Evolutionary conservation across 1,140 invertebrate species (phyloP).

Genomic region (Zaprionus gabonicus): DNA sequence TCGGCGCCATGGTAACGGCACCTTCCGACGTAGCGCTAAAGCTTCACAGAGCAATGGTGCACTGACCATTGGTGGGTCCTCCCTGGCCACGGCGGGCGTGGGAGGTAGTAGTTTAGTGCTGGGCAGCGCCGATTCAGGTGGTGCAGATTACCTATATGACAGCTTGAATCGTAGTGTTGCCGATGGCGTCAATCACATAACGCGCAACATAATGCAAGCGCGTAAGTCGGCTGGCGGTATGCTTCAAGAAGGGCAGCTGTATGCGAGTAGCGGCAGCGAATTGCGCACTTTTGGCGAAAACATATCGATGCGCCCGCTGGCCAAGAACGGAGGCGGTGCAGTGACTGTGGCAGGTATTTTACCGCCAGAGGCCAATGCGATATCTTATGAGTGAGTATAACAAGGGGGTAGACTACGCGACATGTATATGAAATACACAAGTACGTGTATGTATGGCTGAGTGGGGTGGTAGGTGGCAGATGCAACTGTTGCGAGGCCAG

Average conservation of each 20-base stretch:
- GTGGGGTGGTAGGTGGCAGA: not conserved
- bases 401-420: not conserved
- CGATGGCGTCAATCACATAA: slow-evolving; percentile 87
- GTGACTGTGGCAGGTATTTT: slow-evolving; percentile 56
- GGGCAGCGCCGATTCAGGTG: slow-evolving; percentile 47
- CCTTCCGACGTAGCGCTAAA: slow-evolving; percentile 71
- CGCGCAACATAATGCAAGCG: slow-evolving; percentile 85
- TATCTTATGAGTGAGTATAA: slow-evolving; percentile 79
- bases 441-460: not conserved
- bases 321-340: slow-evolving; percentile 78
- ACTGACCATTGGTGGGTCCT: slow-evolving; percentile 53
- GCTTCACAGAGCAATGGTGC: slow-evolving; percentile 72
- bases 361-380: slow-evolving; percentile 74
- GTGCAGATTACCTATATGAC: slow-evolving; percentile 85
- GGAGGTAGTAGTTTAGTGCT: slow-evolving; percentile 66
- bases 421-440: not conserved
- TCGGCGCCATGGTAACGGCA: slow-evolving; percentile 86
- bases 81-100: slow-evolving; percentile 45
- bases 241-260: slow-evolving; percentile 56
- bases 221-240: slow-evolving; percentile 72
- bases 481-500: not conserved
- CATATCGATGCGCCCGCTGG: slow-evolving; percentile 91
- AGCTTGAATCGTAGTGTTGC: slow-evolving; percentile 87
- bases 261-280: slow-evolving; percentile 78
- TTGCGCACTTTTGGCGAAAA: slow-evolving; percentile 87